Base-by-base conservation (phyloP, 2,888 invertebrate genomes). In the Meloe dianella region DNA sequence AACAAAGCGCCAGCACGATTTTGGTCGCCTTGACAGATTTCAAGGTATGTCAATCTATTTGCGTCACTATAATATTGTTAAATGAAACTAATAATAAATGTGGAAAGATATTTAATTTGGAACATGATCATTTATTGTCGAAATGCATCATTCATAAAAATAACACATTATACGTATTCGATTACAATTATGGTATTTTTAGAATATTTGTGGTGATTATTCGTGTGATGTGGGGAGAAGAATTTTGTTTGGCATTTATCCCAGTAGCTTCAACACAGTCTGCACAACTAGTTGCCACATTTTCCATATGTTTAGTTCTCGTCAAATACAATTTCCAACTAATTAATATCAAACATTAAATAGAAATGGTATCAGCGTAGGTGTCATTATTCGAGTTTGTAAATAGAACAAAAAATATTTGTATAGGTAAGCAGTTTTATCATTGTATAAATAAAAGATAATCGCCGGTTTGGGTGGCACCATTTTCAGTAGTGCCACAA, bases 161-260 rank as follows among this genome's bases (percentile, higher is more conserved):
- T 51, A 51, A 24, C 51, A n/a, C 10, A 20, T 20, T 20, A 20
- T 20, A 20, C 20, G 22, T 9, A 51, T 51, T 51, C 10, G 22
- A 22, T 51, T 51, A 22, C 51, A 51, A 51, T 51, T 12, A n/a
- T n/a, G n/a, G 24, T 51, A 51, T 51, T 51, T 51, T 51, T 51
- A 51, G 51, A 51, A 12, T n/a, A 32, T 9, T 3, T 2, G 32
- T 24, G 22, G 22, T 51, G 51, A 51, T 5, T 51, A 51, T 51
- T 51, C 51, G 22, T 24, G 24, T 51, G 51, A 51, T 24, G 51
- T n/a, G 51, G 51, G 24, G 12, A 51, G 22, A 51, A 22, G 51
- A 22, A 51, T 22, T 22, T 22, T 51, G 10, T 22, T 41, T 51
- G 51, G 51, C 51, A 24, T 22, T 14, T 4, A 24, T 51, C 51